A percentile compares a stretch with the other conserved stretches of the same genome.
phyloP scores from a whole-genome alignment of 2,888 invertebrate species.

The Tridacna crocea region DNA sequence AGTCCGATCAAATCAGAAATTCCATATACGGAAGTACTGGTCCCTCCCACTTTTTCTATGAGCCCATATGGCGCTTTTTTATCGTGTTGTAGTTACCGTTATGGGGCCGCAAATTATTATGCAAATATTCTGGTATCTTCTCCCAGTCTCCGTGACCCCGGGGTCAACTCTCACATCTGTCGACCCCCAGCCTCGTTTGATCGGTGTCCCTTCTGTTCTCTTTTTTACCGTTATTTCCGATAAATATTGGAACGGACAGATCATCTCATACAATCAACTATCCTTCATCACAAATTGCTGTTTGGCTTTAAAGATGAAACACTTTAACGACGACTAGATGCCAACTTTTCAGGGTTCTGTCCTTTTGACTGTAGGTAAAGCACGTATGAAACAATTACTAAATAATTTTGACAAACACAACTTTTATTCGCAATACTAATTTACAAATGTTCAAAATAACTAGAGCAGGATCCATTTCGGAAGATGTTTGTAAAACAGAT shows the following conservation, averaged over 20 bases:
- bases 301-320: too few relatives aligned
- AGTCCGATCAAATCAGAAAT: background rate
- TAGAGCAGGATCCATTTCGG: too few relatives aligned
- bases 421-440: too few relatives aligned
- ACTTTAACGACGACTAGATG: too few relatives aligned
- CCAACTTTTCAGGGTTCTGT: too few relatives aligned
- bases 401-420: too few relatives aligned
- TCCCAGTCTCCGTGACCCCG: slow-evolving; percentile 43
- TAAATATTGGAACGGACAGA: background rate
- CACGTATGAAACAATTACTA: too few relatives aligned
- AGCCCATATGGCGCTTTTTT: slow-evolving; percentile 57
- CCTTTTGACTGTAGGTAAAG: too few relatives aligned
- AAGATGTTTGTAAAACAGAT: too few relatives aligned
- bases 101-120: slow-evolving; percentile 56
- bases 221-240: slow-evolving; percentile 20
- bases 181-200: slow-evolving; percentile 45
- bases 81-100: slow-evolving; percentile 44
- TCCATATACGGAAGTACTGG: slow-evolving; percentile 29
- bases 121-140: slow-evolving; percentile 59
- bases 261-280: too few relatives aligned
- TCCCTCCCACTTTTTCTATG: slow-evolving; percentile 33
- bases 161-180: slow-evolving; percentile 55
- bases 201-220: slow-evolving; percentile 15
- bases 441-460: too few relatives aligned
- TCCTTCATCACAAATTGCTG: too few relatives aligned